Conservation (phyloP, 2,113 vertebrate genomes). For the Steatornis caripensis region DNA sequence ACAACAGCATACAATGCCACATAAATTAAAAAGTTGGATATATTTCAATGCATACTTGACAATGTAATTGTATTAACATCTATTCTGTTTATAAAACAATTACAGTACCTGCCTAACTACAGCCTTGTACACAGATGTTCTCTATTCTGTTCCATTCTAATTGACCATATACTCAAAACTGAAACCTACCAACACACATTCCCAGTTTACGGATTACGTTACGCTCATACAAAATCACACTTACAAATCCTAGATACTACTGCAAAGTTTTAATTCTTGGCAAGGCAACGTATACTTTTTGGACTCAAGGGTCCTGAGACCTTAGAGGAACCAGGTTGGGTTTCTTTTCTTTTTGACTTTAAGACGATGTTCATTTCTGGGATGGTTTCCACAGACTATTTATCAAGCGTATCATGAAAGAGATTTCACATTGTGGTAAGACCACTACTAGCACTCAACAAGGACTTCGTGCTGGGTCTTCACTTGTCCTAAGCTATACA, state of each 20-base stretch:
- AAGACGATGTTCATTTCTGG: not conserved
- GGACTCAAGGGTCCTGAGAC: not conserved
- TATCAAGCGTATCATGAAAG: not conserved
- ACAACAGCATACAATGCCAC: not conserved
- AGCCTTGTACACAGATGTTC: not conserved
- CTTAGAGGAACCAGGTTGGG: not conserved
- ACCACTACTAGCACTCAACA: not conserved
- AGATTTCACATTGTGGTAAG: not conserved
- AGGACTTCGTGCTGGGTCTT: not conserved
- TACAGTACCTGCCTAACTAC: not conserved
- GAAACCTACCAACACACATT: not conserved
- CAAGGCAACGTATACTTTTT: not conserved
- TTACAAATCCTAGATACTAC: not conserved
- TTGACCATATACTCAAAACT: not conserved
- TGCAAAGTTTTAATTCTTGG: not conserved
- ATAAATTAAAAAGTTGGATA: not conserved
- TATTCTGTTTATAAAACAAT: not conserved
- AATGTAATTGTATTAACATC: not conserved
- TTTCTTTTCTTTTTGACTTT: not conserved
- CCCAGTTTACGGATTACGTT: not conserved
- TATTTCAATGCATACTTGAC: not conserved
- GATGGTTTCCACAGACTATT: not conserved
- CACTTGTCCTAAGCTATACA: not conserved
- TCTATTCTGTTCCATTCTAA: not conserved
- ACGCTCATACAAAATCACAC: not conserved